Base-by-base conservation (phyloP, 2,113 vertebrate species). In the Parus major region DNA sequence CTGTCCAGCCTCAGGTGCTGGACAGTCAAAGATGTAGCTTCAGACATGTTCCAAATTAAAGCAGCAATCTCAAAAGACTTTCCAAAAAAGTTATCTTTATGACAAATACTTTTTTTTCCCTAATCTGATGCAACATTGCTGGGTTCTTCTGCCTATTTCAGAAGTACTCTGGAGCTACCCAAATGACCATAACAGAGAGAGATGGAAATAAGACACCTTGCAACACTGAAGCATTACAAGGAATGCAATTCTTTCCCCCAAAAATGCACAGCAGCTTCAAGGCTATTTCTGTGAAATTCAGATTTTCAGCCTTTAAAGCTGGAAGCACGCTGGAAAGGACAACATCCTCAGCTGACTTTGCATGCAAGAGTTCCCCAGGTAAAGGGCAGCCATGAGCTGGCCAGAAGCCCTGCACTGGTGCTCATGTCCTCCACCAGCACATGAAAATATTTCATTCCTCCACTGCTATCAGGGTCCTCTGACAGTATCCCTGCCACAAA, bases 381-480 rank as follows among this genome's bases (percentile, higher is more conserved):
- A 15, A 27, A 61, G 23, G 3, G 24, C 15, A 61, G 31, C 23
- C 10, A 0, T 28, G 24, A 31, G 29, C 35, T 11, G 7, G 10
- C 31, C 66, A 79, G 44, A 44, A 50, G 18, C 19, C 13, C 44
- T 55, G 31, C 10, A 7, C 27, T 35, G 25, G 14, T 23, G 35
- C 28, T 61, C 17, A 2, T 7, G 8, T 47, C 15, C 28, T 70
- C 20, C 7, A 2, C 21, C 19, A 64, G 8, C 24, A 5, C 36
- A 22, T 9, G 15, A 11, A 56, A 60, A 3, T 1, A 9, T 79
- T 78, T 52, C 10, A 17, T 44, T 41, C 9, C 36, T 80, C 19
- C 22, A 4, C 14, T 3, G 1, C 36, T 10, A 0, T 0, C 1
- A 46, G 22, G 17, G 10, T 76, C 25, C 36, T 24, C n/a, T 55